phyloP scores from a whole-genome alignment of 2,113 vertebrate genomes.

The Brienomyrus longianalis region DNA sequence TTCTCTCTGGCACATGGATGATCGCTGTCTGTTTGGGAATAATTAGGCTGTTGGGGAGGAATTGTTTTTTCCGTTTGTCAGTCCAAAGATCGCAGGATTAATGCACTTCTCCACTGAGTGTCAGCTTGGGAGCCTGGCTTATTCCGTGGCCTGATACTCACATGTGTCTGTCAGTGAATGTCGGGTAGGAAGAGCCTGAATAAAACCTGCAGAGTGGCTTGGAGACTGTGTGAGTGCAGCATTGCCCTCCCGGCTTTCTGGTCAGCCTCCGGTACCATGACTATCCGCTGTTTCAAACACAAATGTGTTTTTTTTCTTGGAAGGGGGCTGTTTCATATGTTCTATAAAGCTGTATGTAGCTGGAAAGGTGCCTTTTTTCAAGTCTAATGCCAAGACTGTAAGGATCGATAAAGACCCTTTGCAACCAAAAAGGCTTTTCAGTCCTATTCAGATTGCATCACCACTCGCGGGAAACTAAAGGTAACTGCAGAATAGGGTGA shows the following conservation, averaged over 20 bases:
- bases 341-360: background rate
- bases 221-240: background rate
- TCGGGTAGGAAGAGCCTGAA: background rate
- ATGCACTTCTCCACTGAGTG: background rate
- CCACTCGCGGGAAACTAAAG: background rate
- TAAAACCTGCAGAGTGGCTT: background rate
- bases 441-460: background rate
- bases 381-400: background rate
- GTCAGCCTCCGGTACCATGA: background rate
- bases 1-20: background rate
- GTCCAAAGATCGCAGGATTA: background rate
- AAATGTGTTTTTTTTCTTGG: background rate
- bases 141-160: background rate
- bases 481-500: background rate
- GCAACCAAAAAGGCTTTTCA: background rate
- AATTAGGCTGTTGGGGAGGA: background rate
- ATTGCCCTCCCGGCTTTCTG: background rate
- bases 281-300: background rate
- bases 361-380: background rate
- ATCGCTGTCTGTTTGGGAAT: background rate
- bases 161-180: background rate
- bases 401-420: background rate
- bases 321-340: background rate
- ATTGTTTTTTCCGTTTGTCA: background rate
- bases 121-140: background rate